A percentile compares a stretch with the other conserved stretches of the same genome.
Evolutionary conservation across 2,113 vertebrate genomes (phyloP).

Genomic region (Passerina amoena): DNA sequence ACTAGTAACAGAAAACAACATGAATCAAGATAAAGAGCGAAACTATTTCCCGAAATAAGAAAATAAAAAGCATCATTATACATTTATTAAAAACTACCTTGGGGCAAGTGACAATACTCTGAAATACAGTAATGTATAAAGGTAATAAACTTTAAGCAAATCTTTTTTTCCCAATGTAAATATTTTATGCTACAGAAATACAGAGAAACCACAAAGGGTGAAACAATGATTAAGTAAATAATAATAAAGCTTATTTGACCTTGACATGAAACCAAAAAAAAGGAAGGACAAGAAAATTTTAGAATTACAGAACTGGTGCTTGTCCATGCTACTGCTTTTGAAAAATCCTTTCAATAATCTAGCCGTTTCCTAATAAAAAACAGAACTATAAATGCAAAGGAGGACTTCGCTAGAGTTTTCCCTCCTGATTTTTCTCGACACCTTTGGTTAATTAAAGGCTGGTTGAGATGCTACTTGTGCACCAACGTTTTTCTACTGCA

Average conservation of each 20-base stretch:
- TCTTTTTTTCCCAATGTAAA: slow-evolving; percentile 16
- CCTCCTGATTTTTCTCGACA: background rate
- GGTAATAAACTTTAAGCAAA: slow-evolving; percentile 37
- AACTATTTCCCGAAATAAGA: slow-evolving; percentile 50
- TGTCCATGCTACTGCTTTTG: slow-evolving; percentile 41
- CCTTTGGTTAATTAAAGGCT: slow-evolving; percentile 16
- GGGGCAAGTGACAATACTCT: slow-evolving; percentile 29
- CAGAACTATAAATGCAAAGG: background rate
- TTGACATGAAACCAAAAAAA: background rate
- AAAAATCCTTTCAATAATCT: slow-evolving; percentile 9
- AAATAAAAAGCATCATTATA: slow-evolving; percentile 41
- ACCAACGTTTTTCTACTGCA: background rate
- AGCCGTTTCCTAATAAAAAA: background rate
- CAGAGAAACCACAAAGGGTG: background rate
- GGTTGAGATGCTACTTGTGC: background rate
- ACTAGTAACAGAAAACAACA: slow-evolving; percentile 65
- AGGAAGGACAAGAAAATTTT: slow-evolving; percentile 19
- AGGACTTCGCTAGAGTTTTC: background rate
- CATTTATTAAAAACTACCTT: slow-evolving; percentile 37
- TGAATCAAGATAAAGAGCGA: slow-evolving; percentile 54
- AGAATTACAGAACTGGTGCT: slow-evolving; percentile 38
- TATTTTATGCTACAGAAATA: slow-evolving; percentile 8
- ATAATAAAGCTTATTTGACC: background rate
- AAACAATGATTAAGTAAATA: slow-evolving; percentile 25
- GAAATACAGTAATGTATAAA: slow-evolving; percentile 47